Evolutionary conservation across 2,113 vertebrate species (phyloP), one percentile per base, ranked within the genome.

Genomic region (Rhabdornis inornatus): DNA sequence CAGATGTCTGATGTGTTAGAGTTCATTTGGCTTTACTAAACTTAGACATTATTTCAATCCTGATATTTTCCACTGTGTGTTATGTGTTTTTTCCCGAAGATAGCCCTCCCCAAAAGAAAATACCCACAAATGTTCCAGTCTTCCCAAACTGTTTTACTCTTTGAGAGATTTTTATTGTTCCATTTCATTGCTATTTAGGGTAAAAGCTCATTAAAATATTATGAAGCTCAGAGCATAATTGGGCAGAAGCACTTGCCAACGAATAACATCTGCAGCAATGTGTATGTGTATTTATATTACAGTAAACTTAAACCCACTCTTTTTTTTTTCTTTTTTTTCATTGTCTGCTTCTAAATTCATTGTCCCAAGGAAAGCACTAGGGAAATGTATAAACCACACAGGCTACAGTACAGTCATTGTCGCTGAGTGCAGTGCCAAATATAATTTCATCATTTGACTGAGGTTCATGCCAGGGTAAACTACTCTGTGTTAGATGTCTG

Each of bases 141-240:
- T 61, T 31, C 61, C 39, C 68, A 40, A 69, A 39, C 35, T 44
- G 89, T 64, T 83, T 95, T 61, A 84, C 35, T 92, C 50, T 90
- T 94, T 90, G 53, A 87, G 95, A 96, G 65, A 71, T 95, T 97
- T 89, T 90, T 95, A 72, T 93, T 96, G 50, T 97, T 97, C 33
- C 53, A 90, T 95, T 95, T 93, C 55, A 84, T 96, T 97, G 66
- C 86, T 97, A 80, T 97, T 97, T 97, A 88, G 92, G 92, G 91
- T 93, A 94, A 95, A 90, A 95, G 17, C 91, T 98, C 95, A 96
- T 98, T 98, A 97, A 97, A 98, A 97, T 95, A 96, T 95, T 93
- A 96, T 92, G 90, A 98, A 96, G 92, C 77, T 87, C 94, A 96
- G 69, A 88, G 69, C 55, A 35, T 96, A 97, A 97, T 91, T 96